These are phyloP conservation scores for Canis aureus DNA, from an alignment of 2,113 vertebrate genomes.

Conservation along the genomic window DNA sequence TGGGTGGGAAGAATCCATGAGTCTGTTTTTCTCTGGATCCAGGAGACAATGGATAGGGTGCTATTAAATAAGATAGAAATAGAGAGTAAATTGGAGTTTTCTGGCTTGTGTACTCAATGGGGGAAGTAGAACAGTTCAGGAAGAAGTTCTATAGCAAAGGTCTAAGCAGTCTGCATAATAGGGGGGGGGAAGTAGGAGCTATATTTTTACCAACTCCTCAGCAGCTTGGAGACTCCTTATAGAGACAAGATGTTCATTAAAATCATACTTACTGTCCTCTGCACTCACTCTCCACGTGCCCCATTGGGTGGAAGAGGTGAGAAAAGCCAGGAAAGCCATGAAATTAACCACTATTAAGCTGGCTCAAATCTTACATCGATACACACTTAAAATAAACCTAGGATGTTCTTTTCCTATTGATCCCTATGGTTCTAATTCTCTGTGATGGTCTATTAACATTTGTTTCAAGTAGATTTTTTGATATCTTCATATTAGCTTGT, in stretches of 20 bases:
- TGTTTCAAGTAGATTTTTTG: background rate
- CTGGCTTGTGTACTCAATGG: slow-evolving; percentile 9
- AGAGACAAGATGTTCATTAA: slow-evolving; percentile 55
- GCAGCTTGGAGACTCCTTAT: slow-evolving; percentile 6
- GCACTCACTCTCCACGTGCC: background rate
- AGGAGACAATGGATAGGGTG: background rate
- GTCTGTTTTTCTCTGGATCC: slow-evolving; percentile 34
- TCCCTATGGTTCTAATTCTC: background rate
- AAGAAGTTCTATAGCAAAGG: slow-evolving; percentile 57
- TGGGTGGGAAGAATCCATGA: background rate
- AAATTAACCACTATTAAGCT: slow-evolving; percentile 15
- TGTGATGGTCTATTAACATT: background rate
- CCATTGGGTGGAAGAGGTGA: background rate
- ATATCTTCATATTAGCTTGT: background rate
- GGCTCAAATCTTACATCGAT: background rate
- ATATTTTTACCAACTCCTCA: slow-evolving; percentile 53
- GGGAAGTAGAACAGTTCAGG: slow-evolving; percentile 42
- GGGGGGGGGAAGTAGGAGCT: background rate
- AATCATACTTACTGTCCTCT: background rate
- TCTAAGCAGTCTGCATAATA: slow-evolving; percentile 38
- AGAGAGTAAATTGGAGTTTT: slow-evolving; percentile 53
- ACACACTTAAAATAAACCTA: slow-evolving; percentile 33
- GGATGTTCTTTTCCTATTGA: background rate
- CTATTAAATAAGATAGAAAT: slow-evolving; percentile 56
- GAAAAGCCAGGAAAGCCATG: slow-evolving; percentile 5